Percentiles rank a stretch among this genome's conserved stretches.
phyloP scores from a whole-genome alignment of 2,888 invertebrate genomes.

The Latrodectus hesperus region DNA sequence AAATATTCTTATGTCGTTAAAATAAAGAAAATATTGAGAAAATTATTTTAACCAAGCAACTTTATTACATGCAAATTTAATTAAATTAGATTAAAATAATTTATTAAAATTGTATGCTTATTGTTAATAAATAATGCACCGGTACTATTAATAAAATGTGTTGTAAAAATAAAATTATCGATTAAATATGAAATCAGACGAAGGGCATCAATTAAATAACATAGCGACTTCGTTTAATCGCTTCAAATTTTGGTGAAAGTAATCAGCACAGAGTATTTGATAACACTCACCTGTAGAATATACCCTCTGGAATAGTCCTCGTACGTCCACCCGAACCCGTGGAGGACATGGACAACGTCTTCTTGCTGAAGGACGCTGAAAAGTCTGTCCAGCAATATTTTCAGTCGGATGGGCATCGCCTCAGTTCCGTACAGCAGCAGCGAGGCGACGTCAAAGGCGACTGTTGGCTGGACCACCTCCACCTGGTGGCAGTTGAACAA shows the following conservation, averaged over 20 bases:
- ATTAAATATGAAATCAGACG: too few relatives aligned
- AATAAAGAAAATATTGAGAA: too few relatives aligned
- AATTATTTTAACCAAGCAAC: too few relatives aligned
- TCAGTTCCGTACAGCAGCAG: conserved; percentile 85
- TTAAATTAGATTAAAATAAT: too few relatives aligned
- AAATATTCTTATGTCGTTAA: too few relatives aligned
- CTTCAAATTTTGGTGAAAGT: background rate
- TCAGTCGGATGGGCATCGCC: conserved; percentile 83
- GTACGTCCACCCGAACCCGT: conserved; percentile 85
- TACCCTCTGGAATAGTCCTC: conserved; percentile 86
- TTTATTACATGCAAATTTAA: too few relatives aligned
- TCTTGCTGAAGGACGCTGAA: conserved; percentile 83
- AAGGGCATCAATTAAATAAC: too few relatives aligned
- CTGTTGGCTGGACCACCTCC: conserved; percentile 72
- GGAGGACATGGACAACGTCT: conserved; percentile 83
- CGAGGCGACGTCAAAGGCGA: conserved; percentile 85
- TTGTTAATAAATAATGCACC: too few relatives aligned
- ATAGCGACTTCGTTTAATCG: too few relatives aligned
- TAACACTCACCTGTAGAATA: conserved; percentile 81
- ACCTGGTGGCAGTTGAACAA: conserved; percentile 73
- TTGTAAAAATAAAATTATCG: too few relatives aligned
- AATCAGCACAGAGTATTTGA: background rate
- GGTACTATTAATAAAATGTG: too few relatives aligned
- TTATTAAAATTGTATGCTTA: too few relatives aligned
- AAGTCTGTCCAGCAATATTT: conserved; percentile 84